A percentile compares a stretch with the other conserved stretches of the same genome.
Evolutionary conservation across 2,888 invertebrate species (phyloP).

Genomic region (Trissolcus brochymenae): DNA sequence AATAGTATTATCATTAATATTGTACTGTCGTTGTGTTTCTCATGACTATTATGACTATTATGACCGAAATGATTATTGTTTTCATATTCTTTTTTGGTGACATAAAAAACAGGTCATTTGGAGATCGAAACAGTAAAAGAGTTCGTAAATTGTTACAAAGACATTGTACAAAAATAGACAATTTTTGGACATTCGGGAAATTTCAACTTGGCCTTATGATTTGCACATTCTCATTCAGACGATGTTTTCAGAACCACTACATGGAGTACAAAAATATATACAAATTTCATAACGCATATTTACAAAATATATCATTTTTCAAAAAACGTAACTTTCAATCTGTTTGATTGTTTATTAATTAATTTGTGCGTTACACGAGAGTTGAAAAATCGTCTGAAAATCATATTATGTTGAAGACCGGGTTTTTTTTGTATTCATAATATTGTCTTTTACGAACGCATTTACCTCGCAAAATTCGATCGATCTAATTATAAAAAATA

Average conservation of each 20-base stretch:
- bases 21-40: conserved; percentile 52
- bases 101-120: conserved; percentile 37
- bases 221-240: conserved; percentile 1
- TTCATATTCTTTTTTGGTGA: conserved; percentile 12
- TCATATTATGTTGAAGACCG: not conserved
- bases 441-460: conserved; percentile 47
- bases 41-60: conserved; percentile 53
- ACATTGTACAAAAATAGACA: conserved; percentile 29
- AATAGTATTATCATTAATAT: conserved; percentile 53
- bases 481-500: conserved; percentile 44
- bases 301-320: conserved; percentile 37
- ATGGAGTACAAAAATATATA: conserved; percentile 41
- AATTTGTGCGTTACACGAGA: conserved; percentile 26
- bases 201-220: conserved; percentile 1
- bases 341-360: conserved; percentile 15
- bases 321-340: conserved; percentile 25
- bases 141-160: conserved; percentile 35
- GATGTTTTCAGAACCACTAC: conserved; percentile 9
- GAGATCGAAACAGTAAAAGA: conserved; percentile 33
- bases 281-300: conserved; percentile 38
- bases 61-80: conserved; percentile 35
- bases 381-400: conserved; percentile 14
- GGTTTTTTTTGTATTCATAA: conserved; percentile 11
- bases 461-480: conserved; percentile 39
- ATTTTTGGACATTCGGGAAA: conserved; percentile 3